These are phyloP conservation scores for Apeltes quadracus DNA, from an alignment of 2,113 vertebrate genomes.

Conservation along the genomic window DNA sequence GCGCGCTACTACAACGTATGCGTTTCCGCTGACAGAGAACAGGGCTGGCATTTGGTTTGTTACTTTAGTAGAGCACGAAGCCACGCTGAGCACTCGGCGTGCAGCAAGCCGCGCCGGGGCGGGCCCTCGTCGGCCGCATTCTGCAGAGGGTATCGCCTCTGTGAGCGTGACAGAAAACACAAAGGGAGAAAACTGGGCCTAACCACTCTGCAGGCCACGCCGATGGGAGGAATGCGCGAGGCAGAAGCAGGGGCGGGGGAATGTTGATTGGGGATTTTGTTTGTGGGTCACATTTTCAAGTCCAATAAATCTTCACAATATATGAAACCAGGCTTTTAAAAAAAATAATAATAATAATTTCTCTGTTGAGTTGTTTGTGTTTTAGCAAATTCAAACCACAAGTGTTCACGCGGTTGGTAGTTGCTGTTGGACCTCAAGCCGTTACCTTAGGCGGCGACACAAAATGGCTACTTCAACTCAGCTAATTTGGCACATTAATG, in stretches of 20 bases:
- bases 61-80: slow-evolving; percentile 19
- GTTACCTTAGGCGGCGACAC: background rate
- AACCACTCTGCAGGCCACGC: slow-evolving; percentile 25
- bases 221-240: slow-evolving; percentile 33
- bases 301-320: slow-evolving; percentile 77
- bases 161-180: slow-evolving; percentile 53
- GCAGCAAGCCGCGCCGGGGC: slow-evolving; percentile 21
- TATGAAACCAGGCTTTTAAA: slow-evolving; percentile 39
- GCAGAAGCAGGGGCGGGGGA: slow-evolving; percentile 8
- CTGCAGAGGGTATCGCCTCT: slow-evolving; percentile 40
- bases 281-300: slow-evolving; percentile 80
- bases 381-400: background rate
- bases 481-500: background rate
- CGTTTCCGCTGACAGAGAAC: background rate
- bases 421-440: background rate
- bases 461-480: slow-evolving; percentile 31
- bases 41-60: slow-evolving; percentile 16
- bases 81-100: background rate
- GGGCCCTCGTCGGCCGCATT: slow-evolving; percentile 34
- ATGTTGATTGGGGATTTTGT: slow-evolving; percentile 61
- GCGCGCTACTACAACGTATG: background rate
- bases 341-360: background rate
- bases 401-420: background rate
- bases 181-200: slow-evolving; percentile 56
- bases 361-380: background rate